Conservation (phyloP, 2,113 vertebrate species). For the Zosterops japonicus region DNA sequence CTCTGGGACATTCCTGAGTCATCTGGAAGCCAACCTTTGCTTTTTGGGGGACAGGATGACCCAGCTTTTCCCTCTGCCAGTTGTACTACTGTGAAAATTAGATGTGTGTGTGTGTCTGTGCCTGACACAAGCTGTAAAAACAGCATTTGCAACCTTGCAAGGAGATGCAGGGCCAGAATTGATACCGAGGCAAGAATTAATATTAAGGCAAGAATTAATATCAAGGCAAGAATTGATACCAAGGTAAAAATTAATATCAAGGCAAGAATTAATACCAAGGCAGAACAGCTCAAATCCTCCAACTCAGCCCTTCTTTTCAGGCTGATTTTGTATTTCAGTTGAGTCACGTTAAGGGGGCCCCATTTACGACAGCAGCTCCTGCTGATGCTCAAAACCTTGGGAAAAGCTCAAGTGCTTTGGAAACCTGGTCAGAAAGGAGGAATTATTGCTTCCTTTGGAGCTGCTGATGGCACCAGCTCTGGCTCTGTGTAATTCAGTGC, state of each 20-base stretch:
- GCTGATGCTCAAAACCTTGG: not conserved
- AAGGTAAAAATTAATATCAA: not conserved
- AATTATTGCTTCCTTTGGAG: not conserved
- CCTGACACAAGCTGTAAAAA: not conserved
- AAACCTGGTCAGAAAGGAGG: not conserved
- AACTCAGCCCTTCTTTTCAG: not conserved
- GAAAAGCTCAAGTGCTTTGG: not conserved
- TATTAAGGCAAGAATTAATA: not conserved
- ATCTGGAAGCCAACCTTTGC: not conserved
- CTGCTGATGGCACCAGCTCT: not conserved
- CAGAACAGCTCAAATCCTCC: not conserved
- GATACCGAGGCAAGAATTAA: not conserved
- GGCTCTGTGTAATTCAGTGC: not conserved
- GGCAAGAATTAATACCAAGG: not conserved
- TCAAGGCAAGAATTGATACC: not conserved
- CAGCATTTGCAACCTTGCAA: not conserved
- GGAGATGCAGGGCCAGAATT: not conserved
- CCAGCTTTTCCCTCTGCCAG: not conserved
- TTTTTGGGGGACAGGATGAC: not conserved
- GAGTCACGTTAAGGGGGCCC: not conserved
- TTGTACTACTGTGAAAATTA: not conserved
- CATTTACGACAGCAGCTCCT: not conserved
- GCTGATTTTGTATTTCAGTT: not conserved
- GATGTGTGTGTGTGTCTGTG: not conserved
- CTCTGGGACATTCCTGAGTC: slow-evolving; percentile 44